These are phyloP conservation scores for Bombus picipes DNA, from an alignment of 1,140 invertebrate genomes.

Conservation along the genomic window DNA sequence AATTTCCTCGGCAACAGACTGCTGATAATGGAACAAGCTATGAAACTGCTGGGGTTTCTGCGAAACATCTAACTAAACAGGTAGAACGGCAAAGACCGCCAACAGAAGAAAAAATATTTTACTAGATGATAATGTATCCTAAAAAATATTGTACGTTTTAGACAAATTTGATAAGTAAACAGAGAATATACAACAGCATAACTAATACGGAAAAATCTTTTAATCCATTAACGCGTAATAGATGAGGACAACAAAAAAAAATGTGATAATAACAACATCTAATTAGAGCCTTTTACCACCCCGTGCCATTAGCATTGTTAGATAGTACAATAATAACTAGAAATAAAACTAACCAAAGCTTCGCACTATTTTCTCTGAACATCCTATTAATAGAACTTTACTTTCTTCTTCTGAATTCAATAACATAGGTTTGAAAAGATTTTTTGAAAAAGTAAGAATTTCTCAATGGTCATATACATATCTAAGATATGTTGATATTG, in stretches of 20 bases:
- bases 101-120: background rate
- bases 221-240: too few species aligned
- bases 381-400: background rate
- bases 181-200: background rate
- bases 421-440: background rate
- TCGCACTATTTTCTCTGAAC: background rate
- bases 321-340: too few species aligned
- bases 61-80: background rate
- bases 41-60: background rate
- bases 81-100: background rate
- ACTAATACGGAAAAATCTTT: background rate
- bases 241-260: too few species aligned
- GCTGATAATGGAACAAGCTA: conserved; percentile 10
- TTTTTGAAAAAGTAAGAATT: background rate
- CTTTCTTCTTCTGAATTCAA: background rate
- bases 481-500: background rate
- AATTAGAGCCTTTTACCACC: too few species aligned
- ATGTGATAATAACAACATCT: too few species aligned
- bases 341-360: too few species aligned
- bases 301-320: too few species aligned
- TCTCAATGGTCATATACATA: background rate
- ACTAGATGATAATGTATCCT: background rate
- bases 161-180: background rate
- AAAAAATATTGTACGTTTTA: background rate
- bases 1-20: background rate